phyloP scores from a whole-genome alignment of 2,113 vertebrate species.

The Erythrocebus patas region DNA sequence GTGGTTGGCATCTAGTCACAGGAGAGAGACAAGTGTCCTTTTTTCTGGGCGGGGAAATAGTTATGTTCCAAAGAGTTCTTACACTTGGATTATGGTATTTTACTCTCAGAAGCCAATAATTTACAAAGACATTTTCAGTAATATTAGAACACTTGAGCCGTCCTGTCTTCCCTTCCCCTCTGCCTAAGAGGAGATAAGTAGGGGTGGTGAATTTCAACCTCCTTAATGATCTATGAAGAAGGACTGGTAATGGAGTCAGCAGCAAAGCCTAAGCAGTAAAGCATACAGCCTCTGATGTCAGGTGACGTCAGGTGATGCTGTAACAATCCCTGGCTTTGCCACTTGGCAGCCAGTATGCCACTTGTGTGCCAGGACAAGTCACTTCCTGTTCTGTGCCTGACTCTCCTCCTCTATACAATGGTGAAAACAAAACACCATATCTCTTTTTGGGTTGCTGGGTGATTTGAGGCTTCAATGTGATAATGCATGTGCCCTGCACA shows the following conservation, averaged over 20 bases:
- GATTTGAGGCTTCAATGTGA: not conserved
- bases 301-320: not conserved
- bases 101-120: not conserved
- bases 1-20: not conserved
- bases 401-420: too few species aligned
- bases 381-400: not conserved
- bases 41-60: not conserved
- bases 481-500: fast-evolving
- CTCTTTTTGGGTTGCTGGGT: not conserved
- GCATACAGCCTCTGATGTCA: not conserved
- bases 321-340: not conserved
- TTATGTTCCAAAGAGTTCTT: not conserved
- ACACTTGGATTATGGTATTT: not conserved
- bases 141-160: not conserved
- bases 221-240: not conserved
- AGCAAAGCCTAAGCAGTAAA: not conserved
- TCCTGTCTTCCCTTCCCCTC: not conserved
- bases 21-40: not conserved
- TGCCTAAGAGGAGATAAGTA: not conserved
- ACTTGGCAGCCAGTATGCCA: not conserved
- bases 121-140: not conserved
- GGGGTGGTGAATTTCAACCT: not conserved
- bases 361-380: not conserved
- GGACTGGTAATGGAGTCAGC: not conserved
- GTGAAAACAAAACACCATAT: not conserved